Conservation (phyloP, 2,797 vertebrate genomes). For the Mormyrops boulengeri region DNA sequence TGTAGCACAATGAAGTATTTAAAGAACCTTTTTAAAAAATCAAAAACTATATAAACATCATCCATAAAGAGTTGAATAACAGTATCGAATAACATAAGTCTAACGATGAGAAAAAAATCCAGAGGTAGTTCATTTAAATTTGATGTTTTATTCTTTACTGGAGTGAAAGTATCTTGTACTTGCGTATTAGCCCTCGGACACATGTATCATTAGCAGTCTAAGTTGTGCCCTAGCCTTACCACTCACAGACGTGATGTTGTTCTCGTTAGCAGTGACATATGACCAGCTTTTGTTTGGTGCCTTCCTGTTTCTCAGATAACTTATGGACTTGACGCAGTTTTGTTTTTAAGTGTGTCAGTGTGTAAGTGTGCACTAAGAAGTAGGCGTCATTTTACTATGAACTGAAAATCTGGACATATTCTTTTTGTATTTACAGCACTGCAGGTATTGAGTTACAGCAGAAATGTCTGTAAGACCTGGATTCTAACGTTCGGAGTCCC, state of each 20-base stretch:
- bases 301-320: neutral
- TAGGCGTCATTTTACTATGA: neutral
- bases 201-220: neutral
- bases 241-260: neutral
- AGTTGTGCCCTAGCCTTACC: neutral
- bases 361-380: neutral
- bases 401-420: neutral
- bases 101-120: neutral
- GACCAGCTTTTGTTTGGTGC: neutral
- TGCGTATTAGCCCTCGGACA: neutral
- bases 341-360: neutral
- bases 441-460: neutral
- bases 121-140: neutral
- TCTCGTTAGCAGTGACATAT: neutral
- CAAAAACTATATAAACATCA: neutral
- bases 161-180: constrained; percentile 14
- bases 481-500: neutral
- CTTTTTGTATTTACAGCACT: neutral
- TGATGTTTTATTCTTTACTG: constrained; percentile 3
- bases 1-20: constrained; percentile 17
- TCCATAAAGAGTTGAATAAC: neutral
- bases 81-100: neutral
- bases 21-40: neutral
- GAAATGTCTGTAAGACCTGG: neutral
- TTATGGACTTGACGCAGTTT: neutral